A percentile compares a stretch with the other conserved stretches of the same genome.
Conservation (phyloP, 2,113 vertebrate species). For the Psephotus haematonotus region DNA sequence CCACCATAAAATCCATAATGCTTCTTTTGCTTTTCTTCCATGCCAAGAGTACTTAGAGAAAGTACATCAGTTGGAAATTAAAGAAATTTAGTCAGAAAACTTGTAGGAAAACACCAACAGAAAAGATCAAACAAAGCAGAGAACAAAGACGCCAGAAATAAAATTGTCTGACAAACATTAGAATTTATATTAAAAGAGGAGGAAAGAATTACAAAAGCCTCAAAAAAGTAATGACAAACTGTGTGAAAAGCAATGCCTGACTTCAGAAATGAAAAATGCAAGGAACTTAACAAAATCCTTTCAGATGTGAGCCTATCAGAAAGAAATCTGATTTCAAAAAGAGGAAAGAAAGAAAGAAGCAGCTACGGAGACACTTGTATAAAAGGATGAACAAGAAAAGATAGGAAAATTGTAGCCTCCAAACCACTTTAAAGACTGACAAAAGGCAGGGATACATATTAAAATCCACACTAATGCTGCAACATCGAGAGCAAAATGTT, state of each 20-base stretch:
- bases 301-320: background rate
- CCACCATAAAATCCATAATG: background rate
- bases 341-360: background rate
- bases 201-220: constrained; percentile 19
- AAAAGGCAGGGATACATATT: background rate
- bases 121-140: background rate
- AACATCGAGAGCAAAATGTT: background rate
- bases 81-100: background rate
- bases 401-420: constrained; percentile 19
- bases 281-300: constrained; percentile 23
- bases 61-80: background rate
- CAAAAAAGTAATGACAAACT: background rate
- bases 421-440: background rate
- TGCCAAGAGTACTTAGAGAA: background rate
- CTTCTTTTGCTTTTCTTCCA: background rate
- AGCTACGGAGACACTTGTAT: background rate
- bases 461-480: background rate
- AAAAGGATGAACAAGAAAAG: constrained; percentile 12
- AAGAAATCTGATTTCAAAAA: background rate
- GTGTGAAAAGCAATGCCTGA: background rate
- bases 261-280: constrained; percentile 34
- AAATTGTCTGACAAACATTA: constrained; percentile 11
- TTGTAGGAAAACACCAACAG: background rate
- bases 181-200: background rate
- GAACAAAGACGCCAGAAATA: constrained; percentile 25